These are phyloP conservation scores for Thalassarche chlororhynchos DNA, from an alignment of 2,113 vertebrate genomes.

Conservation along the genomic window DNA sequence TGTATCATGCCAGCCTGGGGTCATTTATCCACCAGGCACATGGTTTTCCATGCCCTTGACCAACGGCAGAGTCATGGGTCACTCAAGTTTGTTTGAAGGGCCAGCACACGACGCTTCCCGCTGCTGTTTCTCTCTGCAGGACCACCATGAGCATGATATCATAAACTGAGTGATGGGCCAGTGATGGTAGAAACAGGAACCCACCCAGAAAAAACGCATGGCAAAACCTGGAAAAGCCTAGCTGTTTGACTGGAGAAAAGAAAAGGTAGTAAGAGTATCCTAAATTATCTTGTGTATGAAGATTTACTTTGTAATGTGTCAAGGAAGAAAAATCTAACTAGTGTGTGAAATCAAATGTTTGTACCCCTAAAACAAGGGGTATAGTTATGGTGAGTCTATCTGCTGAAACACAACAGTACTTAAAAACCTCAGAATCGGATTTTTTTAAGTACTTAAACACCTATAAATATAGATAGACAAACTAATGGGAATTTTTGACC, in stretches of 20 bases:
- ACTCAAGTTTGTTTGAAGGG: background rate
- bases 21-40: background rate
- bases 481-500: background rate
- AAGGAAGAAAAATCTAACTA: background rate
- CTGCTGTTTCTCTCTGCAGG: background rate
- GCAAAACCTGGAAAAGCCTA: background rate
- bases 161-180: background rate
- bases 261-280: background rate
- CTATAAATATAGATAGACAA: background rate
- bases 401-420: background rate
- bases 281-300: background rate
- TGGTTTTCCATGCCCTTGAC: background rate
- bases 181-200: background rate
- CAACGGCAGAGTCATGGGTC: rapidly evolving
- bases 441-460: background rate
- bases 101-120: rapidly evolving
- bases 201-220: background rate
- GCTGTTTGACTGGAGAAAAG: background rate
- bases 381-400: background rate
- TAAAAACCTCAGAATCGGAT: background rate
- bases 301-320: background rate
- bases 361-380: background rate
- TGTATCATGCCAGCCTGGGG: background rate
- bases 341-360: background rate
- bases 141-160: background rate